Percentiles rank a stretch among this genome's conserved stretches.
phyloP scores from a whole-genome alignment of 2,888 invertebrate species.

The Congeria kusceri region DNA sequence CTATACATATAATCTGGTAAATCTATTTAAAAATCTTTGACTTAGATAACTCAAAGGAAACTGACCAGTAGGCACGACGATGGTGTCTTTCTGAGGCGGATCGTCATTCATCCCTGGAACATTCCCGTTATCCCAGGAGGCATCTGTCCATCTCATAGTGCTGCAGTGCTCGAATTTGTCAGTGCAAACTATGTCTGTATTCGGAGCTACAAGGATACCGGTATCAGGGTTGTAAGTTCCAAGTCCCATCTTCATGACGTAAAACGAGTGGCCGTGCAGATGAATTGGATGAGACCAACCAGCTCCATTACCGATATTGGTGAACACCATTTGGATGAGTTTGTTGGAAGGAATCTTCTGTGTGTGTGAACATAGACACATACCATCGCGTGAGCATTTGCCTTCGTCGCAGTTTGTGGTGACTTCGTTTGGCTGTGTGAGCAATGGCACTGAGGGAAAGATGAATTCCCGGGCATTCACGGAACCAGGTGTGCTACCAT shows the following conservation, averaged over 20 bases:
- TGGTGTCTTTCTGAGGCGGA: conserved; percentile 54
- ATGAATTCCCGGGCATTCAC: conserved; percentile 63
- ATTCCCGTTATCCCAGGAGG: conserved; percentile 25
- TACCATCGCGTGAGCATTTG: conserved; percentile 28
- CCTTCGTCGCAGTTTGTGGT: conserved; percentile 15
- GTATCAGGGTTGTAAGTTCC: conserved; percentile 17
- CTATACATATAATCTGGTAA: too few relatives aligned
- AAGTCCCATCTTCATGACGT: conserved; percentile 56
- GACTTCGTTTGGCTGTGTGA: conserved; percentile 44
- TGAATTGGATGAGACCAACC: conserved; percentile 75
- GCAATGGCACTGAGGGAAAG: conserved; percentile 40
- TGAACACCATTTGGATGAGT: conserved; percentile 66
- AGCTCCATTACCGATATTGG: conserved; percentile 63
- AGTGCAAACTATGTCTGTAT: conserved; percentile 25
- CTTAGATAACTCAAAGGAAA: too few relatives aligned
- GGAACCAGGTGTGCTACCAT: conserved; percentile 59
- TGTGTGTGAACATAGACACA: conserved; percentile 36
- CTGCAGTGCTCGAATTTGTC: conserved; percentile 45
- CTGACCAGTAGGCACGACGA: conserved; percentile 50
- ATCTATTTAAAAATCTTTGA: too few relatives aligned
- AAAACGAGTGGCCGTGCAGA: conserved; percentile 77
- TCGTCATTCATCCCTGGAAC: conserved; percentile 26
- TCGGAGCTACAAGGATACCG: conserved; percentile 7
- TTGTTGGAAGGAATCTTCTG: conserved; percentile 15
- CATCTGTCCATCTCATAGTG: conserved; percentile 33